phyloP scores from a whole-genome alignment of 2,888 invertebrate genomes.

The Sinodicranocentrus sp. region DNA sequence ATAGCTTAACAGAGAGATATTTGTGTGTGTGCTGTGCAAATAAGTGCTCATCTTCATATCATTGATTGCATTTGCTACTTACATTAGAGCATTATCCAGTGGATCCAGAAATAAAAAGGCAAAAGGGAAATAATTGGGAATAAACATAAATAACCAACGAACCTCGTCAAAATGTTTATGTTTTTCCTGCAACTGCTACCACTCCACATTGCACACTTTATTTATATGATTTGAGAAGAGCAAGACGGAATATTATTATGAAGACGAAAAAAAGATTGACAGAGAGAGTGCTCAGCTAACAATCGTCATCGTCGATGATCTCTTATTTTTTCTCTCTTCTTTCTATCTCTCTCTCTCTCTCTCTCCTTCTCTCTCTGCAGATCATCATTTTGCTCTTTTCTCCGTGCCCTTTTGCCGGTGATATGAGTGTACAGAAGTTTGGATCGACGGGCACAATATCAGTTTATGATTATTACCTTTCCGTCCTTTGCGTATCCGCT shows the following conservation, averaged over 20 bases:
- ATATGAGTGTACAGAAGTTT: constrained; percentile 5
- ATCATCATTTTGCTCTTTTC: constrained; percentile 35
- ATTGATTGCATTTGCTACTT: constrained; percentile 25
- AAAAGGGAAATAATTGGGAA: constrained; percentile 67
- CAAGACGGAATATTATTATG: constrained; percentile 1
- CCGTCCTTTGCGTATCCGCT: constrained; percentile 31
- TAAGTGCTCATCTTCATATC: constrained; percentile 30
- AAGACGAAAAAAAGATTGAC: constrained; percentile 46
- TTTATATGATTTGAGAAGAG: constrained; percentile 1
- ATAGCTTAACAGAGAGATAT: constrained; percentile 10
- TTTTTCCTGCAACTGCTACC: constrained; percentile 53
- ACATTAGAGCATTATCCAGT: background rate
- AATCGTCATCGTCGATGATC: constrained; percentile 38
- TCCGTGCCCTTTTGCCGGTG: constrained; percentile 28
- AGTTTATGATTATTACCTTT: constrained; percentile 68
- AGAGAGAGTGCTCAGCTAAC: constrained; percentile 18
- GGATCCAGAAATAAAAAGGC: constrained; percentile 28
- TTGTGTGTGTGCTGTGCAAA: constrained; percentile 6
- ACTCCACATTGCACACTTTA: constrained; percentile 7
- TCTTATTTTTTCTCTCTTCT: constrained; percentile 10
- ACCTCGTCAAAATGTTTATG: constrained; percentile 70
- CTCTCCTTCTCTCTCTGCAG: constrained; percentile 12
- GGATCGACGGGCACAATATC: constrained; percentile 50
- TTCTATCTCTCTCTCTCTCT: constrained; percentile 16
- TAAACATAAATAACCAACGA: constrained; percentile 69